Conservation (phyloP, 1,140 invertebrate species). For the Habropoda laboriosa region DNA sequence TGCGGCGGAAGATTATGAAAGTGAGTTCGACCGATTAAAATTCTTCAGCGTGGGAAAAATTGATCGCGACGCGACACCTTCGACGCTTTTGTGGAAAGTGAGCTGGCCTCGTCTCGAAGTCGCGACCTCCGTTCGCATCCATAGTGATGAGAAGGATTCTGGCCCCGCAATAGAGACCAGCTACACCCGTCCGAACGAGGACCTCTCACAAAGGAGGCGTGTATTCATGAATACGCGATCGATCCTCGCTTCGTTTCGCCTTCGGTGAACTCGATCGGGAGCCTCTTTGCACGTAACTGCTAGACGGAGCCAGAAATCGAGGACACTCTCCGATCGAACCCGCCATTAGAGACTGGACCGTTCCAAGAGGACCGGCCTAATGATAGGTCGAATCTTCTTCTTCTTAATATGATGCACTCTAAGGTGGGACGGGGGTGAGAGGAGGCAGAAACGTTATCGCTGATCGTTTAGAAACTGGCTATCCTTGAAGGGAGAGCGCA, state of each 20-base stretch:
- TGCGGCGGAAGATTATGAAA: constrained; percentile 34
- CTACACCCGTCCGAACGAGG: neutral
- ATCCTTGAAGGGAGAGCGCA: neutral
- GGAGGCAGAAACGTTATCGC: neutral
- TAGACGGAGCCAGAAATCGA: neutral
- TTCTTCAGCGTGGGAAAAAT: constrained; percentile 50
- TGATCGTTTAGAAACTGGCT: too few species aligned
- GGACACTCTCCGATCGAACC: neutral
- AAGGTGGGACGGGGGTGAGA: too few species aligned
- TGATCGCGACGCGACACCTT: constrained; percentile 19
- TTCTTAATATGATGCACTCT: neutral
- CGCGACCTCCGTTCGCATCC: neutral
- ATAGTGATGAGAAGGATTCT: constrained; percentile 20
- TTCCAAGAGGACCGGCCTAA: neutral
- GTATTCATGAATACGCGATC: constrained; percentile 47
- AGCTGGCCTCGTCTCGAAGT: neutral
- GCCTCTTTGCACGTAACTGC: neutral
- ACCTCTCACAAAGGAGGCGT: neutral
- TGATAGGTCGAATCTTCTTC: neutral
- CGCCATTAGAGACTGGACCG: neutral
- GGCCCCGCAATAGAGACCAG: neutral
- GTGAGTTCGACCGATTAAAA: constrained; percentile 51
- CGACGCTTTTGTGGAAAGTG: neutral
- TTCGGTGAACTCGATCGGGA: constrained; percentile 12
- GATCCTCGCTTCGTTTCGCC: constrained; percentile 26